Percentiles rank a stretch among this genome's conserved stretches.
Evolutionary conservation across 2,888 invertebrate species (phyloP).

Genomic region (Philaethria dido): DNA sequence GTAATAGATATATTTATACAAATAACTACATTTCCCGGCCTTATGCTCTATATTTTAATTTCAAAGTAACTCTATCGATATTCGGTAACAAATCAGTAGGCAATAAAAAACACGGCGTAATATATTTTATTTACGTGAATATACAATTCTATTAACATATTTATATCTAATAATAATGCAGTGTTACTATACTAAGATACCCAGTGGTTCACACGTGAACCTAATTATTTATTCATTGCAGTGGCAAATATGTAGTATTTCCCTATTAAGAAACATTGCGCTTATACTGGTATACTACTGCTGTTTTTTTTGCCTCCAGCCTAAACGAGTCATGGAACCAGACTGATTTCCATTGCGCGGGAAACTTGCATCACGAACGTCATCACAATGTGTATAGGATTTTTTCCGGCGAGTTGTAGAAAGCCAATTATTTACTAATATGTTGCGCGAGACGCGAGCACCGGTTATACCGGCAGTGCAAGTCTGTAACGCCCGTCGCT

Average conservation of each 20-base stretch:
- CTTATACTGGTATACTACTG: slow-evolving; percentile 14
- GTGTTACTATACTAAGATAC: neutral
- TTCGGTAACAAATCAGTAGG: no score
- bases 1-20: no score
- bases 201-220: neutral
- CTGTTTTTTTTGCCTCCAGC: slow-evolving; percentile 1
- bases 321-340: slow-evolving; percentile 30
- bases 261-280: slow-evolving; percentile 21
- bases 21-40: no score
- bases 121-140: neutral
- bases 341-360: slow-evolving; percentile 36
- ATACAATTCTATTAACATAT: neutral
- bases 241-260: slow-evolving; percentile 14
- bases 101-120: neutral
- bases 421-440: slow-evolving; percentile 62
- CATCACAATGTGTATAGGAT: slow-evolving; percentile 59
- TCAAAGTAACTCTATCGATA: neutral
- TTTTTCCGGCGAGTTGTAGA: slow-evolving; percentile 62
- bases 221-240: slow-evolving; percentile 3
- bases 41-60: no score
- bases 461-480: slow-evolving; percentile 55
- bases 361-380: slow-evolving; percentile 48
- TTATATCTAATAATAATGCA: neutral
- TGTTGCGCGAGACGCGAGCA: slow-evolving; percentile 49
- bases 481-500: slow-evolving; percentile 41